Base-by-base conservation (phyloP, 2,888 invertebrate species). In the Helobdella robusta region DNA sequence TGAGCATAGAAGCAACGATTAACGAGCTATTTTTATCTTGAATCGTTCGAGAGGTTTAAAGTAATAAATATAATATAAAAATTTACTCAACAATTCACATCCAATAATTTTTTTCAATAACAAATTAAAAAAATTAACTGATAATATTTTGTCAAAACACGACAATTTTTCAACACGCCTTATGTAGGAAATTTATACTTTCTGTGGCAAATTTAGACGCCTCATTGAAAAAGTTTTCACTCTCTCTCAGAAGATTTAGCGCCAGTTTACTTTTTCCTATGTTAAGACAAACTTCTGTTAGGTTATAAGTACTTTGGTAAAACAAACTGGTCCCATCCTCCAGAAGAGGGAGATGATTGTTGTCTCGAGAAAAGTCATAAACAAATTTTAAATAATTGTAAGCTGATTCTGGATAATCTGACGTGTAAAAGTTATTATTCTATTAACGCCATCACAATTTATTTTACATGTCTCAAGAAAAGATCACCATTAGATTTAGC, bases 181-280 rank as follows among this genome's bases (percentile, higher is more conserved):
- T n/a, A n/a, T 40, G 44, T 40, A 40, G n/a, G 56, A 25, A 28
- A n/a, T 18, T n/a, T 32, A 8, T 50, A 62, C 62, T 62, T 48
- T 62, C 62, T 48, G 15, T 46, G n/a, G 62, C 62, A 25, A 62
- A 62, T 34, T 62, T 62, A 50, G 8, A 46, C 2, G 62, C 62
- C n/a, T 62, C 32, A 34, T 34, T 32, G 62, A 62, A 50, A 30
- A 25, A 62, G 5, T 46, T 20, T 28, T 46, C 62, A 4, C 50
- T 34, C 34, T 62, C 62, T 32, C 48, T 28, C n/a, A 50, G 30
- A 8, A 20, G 50, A 28, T 62, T 62, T 3, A 18, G n/a, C 6
- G 20, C 32, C n/a, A 30, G 30, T 34, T 50, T 48, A n/a, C 2
- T 50, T n/a, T 62, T 25, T 15, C 46, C 62, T 2, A 62, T 18